Evolutionary conservation across 2,888 invertebrate species (phyloP), one percentile per base, ranked within the genome.

Genomic region (Drosophila trichaetosa): DNA sequence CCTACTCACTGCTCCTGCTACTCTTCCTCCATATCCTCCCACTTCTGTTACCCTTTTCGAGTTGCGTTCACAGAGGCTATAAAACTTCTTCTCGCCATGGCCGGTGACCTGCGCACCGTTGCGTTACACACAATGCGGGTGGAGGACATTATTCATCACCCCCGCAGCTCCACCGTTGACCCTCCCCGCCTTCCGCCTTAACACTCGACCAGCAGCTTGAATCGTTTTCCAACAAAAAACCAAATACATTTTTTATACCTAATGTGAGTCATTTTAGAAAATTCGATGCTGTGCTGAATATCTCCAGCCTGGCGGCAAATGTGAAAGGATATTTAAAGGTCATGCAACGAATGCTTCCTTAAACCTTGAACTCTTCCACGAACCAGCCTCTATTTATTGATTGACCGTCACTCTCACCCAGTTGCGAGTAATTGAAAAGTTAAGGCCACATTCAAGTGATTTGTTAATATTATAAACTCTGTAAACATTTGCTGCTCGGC

Each of bases 301-400:
- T 68, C 53, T 65, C 33, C 61, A 38, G 53, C 60, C 74, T 40
- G 58, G 29, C 31, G 68, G 64, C 52, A 72, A 83, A 78, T 83
- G 74, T 51, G 62, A 79, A 89, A 87, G 86, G 86, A 87, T 89
- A 68, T 81, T 86, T 90, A 90, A 88, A 87, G 90, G 86, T 87
- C 86, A 83, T 67, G 59, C 54, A 67, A 49, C 48, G 67, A 48
- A 31, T 64, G 71, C 82, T 67, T 52, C 66, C 73, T 69, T 54
- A 16, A 59, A 46, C 16, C 46, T 46, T 46, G 21, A 42, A 36
- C 36, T 42, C 40, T 58, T 46, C 34, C 54, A 24, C 11, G 16
- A 34, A 24, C 2, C 53, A 53, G 10, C 21, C 64, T 27, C 62
- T 40, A 27, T 42, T 38, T 77, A 81, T 83, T 71, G 84, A 82